These are phyloP conservation scores for Hybos culiciformis DNA, from an alignment of 2,888 invertebrate species.

Conservation along the genomic window DNA sequence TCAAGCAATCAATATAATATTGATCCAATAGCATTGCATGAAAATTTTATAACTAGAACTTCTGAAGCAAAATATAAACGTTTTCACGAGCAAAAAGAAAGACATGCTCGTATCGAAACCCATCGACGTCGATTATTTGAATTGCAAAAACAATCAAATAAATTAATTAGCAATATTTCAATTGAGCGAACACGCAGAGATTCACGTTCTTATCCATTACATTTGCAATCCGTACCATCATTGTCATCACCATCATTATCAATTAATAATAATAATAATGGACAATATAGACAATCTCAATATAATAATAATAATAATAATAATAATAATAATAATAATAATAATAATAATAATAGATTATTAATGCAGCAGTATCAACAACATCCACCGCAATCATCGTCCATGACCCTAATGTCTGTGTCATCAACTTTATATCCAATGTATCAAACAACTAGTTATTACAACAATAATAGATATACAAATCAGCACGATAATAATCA, in stretches of 20 bases:
- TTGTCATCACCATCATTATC: background rate
- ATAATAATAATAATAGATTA: background rate
- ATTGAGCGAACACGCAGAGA: conserved; percentile 10
- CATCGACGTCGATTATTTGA: conserved; percentile 10
- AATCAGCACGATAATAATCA: background rate
- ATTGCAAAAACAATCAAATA: conserved; percentile 7
- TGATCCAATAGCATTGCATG: too few species aligned
- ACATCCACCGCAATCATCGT: background rate
- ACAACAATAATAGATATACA: background rate
- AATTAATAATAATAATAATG: too few species aligned
- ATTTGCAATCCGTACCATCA: background rate
- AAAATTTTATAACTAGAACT: too few species aligned
- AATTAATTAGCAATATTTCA: conserved; percentile 10
- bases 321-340: background rate
- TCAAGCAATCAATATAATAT: too few species aligned
- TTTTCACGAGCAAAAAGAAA: conserved; percentile 6
- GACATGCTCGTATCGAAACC: conserved; percentile 7
- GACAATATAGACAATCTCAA: too few species aligned
- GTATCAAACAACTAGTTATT: background rate
- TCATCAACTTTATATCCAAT: background rate
- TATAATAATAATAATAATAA: background rate
- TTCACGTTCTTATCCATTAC: conserved; percentile 7
- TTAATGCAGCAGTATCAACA: background rate
- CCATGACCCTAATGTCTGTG: background rate
- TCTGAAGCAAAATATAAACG: conserved; percentile 1